These are phyloP conservation scores for Lepidothrix coronata DNA, from an alignment of 2,113 vertebrate species.

Conservation along the genomic window DNA sequence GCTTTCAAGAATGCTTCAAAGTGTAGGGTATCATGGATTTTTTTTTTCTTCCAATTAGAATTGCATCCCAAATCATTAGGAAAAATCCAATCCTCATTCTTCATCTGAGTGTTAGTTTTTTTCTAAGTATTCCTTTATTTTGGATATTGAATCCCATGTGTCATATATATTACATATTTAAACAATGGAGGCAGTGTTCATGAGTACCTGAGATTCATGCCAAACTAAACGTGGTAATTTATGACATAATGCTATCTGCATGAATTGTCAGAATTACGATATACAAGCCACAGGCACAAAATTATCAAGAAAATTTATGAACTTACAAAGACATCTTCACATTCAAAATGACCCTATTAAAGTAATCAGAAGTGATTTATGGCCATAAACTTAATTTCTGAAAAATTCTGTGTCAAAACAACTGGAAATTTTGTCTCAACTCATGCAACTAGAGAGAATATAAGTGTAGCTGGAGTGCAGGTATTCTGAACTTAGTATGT, in stretches of 20 bases:
- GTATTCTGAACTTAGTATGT: not conserved
- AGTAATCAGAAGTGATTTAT: slow-evolving; percentile 43
- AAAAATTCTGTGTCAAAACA: not conserved
- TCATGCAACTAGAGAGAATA: not conserved
- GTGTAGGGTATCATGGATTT: not conserved
- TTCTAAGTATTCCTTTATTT: not conserved
- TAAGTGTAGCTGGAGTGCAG: not conserved
- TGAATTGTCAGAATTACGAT: slow-evolving; percentile 62
- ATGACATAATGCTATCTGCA: slow-evolving; percentile 47
- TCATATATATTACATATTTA: not conserved
- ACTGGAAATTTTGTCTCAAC: not conserved
- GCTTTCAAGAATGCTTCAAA: not conserved
- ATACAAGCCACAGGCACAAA: slow-evolving; percentile 46
- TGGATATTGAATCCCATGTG: not conserved
- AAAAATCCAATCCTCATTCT: not conserved
- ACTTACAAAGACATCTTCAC: slow-evolving; percentile 30
- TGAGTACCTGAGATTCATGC: not conserved
- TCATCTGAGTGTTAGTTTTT: not conserved
- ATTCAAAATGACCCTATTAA: slow-evolving; percentile 14
- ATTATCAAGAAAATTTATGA: slow-evolving; percentile 52
- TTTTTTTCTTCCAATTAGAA: not conserved
- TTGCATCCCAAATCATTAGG: not conserved
- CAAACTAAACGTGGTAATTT: slow-evolving; percentile 53
- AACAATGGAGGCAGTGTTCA: not conserved
- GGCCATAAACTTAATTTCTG: not conserved